These are phyloP conservation scores for Thamnaconus septentrionalis DNA, from an alignment of 2,113 vertebrate species.

Conservation along the genomic window DNA sequence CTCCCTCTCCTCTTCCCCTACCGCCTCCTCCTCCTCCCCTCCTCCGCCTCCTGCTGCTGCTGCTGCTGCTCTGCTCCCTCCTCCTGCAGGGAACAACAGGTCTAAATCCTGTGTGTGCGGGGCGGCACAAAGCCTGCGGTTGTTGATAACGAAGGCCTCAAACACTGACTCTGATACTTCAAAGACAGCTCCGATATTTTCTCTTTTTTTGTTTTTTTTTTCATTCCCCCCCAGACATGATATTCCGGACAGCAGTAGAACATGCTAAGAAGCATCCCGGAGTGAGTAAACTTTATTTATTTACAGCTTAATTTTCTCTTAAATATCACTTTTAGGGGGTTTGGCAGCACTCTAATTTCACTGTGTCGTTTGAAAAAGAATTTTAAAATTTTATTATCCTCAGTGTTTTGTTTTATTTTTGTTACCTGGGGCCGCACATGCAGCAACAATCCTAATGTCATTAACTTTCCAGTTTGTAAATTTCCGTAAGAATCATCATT, in stretches of 20 bases:
- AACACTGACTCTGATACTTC: constrained; percentile 6
- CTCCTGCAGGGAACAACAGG: constrained; percentile 54
- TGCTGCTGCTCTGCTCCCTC: constrained; percentile 8
- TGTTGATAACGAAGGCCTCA: constrained; percentile 24
- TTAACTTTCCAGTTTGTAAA: background rate
- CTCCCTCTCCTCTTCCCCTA: constrained; percentile 24
- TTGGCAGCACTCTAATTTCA: too few species aligned
- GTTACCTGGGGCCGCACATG: too few species aligned
- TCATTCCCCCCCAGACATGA: constrained; percentile 23
- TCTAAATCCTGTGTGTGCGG: constrained; percentile 34
- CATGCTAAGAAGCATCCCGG: constrained; percentile 65
- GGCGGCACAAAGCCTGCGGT: constrained; percentile 3
- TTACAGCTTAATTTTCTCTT: background rate
- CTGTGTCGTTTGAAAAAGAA: too few species aligned
- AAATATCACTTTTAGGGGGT: background rate
- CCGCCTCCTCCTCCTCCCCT: constrained; percentile 24
- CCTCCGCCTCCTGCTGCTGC: constrained; percentile 24
- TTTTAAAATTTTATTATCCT: too few species aligned
- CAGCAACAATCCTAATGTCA: background rate
- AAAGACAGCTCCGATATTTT: background rate
- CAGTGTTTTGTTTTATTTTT: too few species aligned
- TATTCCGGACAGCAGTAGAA: constrained; percentile 53
- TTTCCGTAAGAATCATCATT: background rate
- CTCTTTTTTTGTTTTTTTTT: background rate
- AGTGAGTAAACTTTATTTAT: constrained; percentile 53